phyloP scores from a whole-genome alignment of 1,140 invertebrate genomes.

The Musca domestica region DNA sequence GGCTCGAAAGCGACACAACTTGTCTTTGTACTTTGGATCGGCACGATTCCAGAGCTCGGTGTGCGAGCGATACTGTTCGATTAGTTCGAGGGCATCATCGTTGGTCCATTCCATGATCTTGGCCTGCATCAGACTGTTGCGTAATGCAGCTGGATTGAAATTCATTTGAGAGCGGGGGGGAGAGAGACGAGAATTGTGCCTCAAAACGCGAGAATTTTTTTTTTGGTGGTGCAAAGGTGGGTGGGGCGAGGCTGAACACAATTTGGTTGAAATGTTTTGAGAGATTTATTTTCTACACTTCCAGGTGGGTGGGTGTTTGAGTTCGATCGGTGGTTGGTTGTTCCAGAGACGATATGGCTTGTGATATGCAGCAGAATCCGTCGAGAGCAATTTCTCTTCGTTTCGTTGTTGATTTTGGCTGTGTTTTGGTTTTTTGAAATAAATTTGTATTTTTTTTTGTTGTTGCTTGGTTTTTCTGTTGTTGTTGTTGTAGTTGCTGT shows the following conservation, averaged over 20 bases:
- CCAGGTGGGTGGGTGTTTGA: neutral
- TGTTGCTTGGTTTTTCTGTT: too few relatives aligned
- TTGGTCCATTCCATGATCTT: slow-evolving; percentile 56
- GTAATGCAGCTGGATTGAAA: slow-evolving; percentile 15
- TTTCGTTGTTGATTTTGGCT: neutral
- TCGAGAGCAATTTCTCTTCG: neutral
- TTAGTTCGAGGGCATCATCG: slow-evolving; percentile 54
- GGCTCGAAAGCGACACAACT: slow-evolving; percentile 53
- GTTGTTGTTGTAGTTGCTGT: too few relatives aligned
- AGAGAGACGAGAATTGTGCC: neutral
- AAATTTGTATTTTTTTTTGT: too few relatives aligned
- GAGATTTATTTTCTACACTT: too few relatives aligned
- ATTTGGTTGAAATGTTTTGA: neutral
- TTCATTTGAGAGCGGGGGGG: slow-evolving; percentile 7
- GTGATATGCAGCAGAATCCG: neutral
- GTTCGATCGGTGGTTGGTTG: too few relatives aligned
- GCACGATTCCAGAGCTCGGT: slow-evolving; percentile 57
- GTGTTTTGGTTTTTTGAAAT: too few relatives aligned
- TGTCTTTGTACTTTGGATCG: slow-evolving; percentile 55
- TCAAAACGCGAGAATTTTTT: too few relatives aligned
- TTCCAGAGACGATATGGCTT: too few relatives aligned
- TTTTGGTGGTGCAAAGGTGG: too few relatives aligned
- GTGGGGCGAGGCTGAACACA: neutral
- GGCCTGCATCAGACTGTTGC: slow-evolving; percentile 16
- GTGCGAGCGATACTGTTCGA: slow-evolving; percentile 56